Percentiles rank a stretch among this genome's conserved stretches.
phyloP scores from a whole-genome alignment of 2,113 vertebrate species.

The Coptodon bakossiorum region DNA sequence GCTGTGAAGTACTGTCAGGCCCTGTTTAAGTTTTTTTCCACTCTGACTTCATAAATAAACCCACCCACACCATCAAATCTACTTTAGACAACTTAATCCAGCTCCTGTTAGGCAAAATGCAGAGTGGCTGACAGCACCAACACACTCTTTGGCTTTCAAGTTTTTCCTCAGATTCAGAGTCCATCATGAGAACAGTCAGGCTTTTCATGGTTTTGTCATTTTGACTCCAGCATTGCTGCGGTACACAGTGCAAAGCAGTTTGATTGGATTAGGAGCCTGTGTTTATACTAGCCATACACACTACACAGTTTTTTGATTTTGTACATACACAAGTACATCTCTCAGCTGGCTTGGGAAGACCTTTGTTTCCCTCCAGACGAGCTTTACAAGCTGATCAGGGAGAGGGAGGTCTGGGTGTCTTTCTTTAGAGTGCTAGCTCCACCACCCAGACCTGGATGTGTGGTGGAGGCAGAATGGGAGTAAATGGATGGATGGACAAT shows the following conservation, averaged over 20 bases:
- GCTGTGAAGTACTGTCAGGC: not conserved
- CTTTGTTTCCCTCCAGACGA: not conserved
- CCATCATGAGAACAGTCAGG: not conserved
- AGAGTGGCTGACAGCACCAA: not conserved
- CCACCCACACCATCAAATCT: not conserved
- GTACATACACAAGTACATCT: not conserved
- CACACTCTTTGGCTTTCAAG: not conserved
- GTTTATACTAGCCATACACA: not conserved
- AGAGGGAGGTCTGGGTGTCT: not conserved
- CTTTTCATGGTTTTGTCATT: not conserved
- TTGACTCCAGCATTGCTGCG: not conserved
- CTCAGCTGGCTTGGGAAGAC: not conserved
- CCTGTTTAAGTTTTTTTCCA: not conserved
- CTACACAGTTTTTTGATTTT: not conserved
- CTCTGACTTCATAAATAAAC: not conserved
- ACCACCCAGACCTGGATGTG: not conserved
- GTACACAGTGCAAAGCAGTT: not conserved
- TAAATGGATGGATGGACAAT: not conserved
- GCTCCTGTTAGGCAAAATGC: not conserved
- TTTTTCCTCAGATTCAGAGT: not conserved
- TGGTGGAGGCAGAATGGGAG: not conserved
- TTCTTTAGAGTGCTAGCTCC: not conserved
- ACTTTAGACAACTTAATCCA: conserved; percentile 14
- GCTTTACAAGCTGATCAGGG: not conserved
- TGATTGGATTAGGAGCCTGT: not conserved